A percentile compares a stretch with the other conserved stretches of the same genome.
Conservation (phyloP, 2,797 vertebrate species). For the Phrynocephalus forsythii region DNA sequence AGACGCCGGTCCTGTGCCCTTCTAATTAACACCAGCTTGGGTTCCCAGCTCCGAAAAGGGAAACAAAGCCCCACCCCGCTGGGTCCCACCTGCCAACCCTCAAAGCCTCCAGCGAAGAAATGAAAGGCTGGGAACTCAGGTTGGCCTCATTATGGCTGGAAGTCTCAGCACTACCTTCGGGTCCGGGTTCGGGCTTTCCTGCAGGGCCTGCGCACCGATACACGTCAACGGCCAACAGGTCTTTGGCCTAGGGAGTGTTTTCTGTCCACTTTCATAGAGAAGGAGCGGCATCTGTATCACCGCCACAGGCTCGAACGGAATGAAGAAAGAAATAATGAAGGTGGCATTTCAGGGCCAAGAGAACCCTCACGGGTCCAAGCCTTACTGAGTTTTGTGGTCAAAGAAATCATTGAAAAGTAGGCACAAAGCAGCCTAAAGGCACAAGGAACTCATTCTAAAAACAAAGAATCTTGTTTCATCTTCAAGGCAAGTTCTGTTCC, state of each 20-base stretch:
- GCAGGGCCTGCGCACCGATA: neutral
- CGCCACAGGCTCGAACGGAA: neutral
- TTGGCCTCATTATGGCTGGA: neutral
- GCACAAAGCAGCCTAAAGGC: no score
- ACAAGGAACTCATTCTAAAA: no score
- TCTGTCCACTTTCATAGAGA: no score
- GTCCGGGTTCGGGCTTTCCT: neutral
- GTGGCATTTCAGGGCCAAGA: neutral
- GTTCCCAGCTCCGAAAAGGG: neutral
- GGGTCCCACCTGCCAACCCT: neutral
- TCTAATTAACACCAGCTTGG: conserved; percentile 13
- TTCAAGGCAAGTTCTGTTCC: no score
- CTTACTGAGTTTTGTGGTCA: no score
- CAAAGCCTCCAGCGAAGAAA: conserved; percentile 21
- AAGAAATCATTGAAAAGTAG: no score
- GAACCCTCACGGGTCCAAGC: neutral
- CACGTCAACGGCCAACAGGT: neutral
- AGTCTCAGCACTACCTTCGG: neutral
- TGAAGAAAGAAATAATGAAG: neutral
- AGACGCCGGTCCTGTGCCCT: neutral
- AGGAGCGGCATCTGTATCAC: neutral
- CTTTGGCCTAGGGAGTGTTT: neutral
- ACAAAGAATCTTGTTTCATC: no score
- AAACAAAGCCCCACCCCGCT: neutral
- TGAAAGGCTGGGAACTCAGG: neutral